Evolutionary conservation across 2,888 invertebrate species (phyloP), one percentile per base, ranked within the genome.

Genomic region (Macrophya alboannulata): DNA sequence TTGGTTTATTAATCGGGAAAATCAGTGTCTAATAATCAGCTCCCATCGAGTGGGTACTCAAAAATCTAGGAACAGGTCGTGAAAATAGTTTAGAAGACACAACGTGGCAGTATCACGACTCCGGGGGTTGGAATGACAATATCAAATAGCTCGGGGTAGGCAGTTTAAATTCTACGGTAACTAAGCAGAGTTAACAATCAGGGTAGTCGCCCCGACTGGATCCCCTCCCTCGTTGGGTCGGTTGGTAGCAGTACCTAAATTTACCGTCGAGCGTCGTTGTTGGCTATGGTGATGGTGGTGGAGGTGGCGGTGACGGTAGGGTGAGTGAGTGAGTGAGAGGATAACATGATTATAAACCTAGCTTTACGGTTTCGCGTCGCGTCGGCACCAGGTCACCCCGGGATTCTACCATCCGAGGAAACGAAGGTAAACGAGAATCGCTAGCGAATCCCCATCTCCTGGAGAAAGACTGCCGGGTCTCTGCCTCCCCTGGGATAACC

Each of bases 171-270:
- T 62, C 43, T 40, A 62, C 81, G 59, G 81, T 81, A 81, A 81
- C 81, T 81, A 81, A 81, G 59, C 81, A 81, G n/a, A 81, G 81
- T 81, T 81, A 81, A 81, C 81, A 81, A 81, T 81, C 81, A 81
- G 81, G 81, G 59, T 62, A 81, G 59, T 62, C 79, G n/a, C 37
- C 3, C 59, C 43, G 25, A 31, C 48, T 40, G 45, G 21, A 31
- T 12, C 31, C 40, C n/a, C 79, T 59, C 77, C 77, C 51, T 77
- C 51, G 77, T 55, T 43, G 59, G 81, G 21, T 59, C 12, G 62
- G 12, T 31, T 17, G 17, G 17, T 37, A 62, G 62, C 62, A 62
- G 81, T 62, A 40, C 81, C 62, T 81, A 81, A 81, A 81, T 81
- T 62, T 81, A 81, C 81, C 81, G 81, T 43, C 62, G 81, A 17